Conservation (phyloP, 37 sponge, comb jelly and placozoan species). For the Sycon ciliatum region DNA sequence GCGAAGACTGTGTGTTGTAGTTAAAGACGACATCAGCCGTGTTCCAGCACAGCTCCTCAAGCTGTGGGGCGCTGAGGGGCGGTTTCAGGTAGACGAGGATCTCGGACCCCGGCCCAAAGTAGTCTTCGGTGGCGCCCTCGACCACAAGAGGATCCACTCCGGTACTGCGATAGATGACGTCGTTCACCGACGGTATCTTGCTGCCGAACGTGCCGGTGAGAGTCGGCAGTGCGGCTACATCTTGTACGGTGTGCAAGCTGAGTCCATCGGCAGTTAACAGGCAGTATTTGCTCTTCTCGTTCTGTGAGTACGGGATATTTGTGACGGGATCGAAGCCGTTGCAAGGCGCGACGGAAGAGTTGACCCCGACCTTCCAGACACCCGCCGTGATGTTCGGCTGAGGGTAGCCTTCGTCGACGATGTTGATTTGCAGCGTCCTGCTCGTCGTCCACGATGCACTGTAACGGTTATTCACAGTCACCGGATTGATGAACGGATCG, state of each 20-base stretch:
- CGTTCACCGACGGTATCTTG: conserved; percentile 51
- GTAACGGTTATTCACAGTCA: conserved; percentile 25
- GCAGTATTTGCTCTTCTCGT: conserved; percentile 35
- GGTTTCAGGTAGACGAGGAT: conserved; percentile 42
- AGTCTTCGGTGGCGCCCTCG: conserved; percentile 25
- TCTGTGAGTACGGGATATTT: neutral
- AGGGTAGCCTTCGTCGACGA: conserved; percentile 71
- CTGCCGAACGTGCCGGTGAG: conserved; percentile 60
- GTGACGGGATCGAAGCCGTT: conserved; percentile 54
- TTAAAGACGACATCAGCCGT: conserved; percentile 22
- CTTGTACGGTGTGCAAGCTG: conserved; percentile 26
- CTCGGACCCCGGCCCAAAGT: conserved; percentile 19
- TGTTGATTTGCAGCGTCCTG: conserved; percentile 33
- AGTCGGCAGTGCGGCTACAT: too few species aligned
- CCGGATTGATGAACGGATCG: conserved; percentile 41
- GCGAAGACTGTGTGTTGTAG: conserved; percentile 14
- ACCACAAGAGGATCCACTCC: conserved; percentile 28
- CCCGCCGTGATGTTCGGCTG: conserved; percentile 59
- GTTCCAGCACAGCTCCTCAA: conserved; percentile 46
- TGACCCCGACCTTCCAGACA: conserved; percentile 51
- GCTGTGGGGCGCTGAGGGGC: conserved; percentile 57
- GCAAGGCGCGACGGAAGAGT: conserved; percentile 42
- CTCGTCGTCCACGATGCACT: conserved; percentile 48
- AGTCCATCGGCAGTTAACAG: conserved; percentile 42
- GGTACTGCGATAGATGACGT: conserved; percentile 26